A percentile compares a stretch with the other conserved stretches of the same genome.
Conservation (phyloP, 1,140 invertebrate genomes). For the Drosophila ironensis region DNA sequence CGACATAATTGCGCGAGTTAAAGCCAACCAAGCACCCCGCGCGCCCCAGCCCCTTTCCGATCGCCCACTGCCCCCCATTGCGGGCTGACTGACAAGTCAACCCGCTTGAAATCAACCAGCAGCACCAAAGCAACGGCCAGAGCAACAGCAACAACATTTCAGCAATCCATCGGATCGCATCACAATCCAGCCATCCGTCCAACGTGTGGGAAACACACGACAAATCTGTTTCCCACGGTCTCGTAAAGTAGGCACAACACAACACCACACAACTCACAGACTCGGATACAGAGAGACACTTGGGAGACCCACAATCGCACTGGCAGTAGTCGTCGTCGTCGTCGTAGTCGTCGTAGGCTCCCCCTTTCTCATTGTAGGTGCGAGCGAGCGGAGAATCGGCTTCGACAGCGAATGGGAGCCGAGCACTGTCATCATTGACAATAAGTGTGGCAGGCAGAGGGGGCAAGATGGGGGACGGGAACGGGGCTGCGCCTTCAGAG, state of each 20-base stretch:
- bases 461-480: slow-evolving; percentile 12
- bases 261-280: slow-evolving; percentile 31
- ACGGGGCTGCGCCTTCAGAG: not conserved
- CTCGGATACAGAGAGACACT: not conserved
- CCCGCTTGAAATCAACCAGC: slow-evolving; percentile 55
- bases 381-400: slow-evolving; percentile 47
- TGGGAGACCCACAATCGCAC: slow-evolving; percentile 13
- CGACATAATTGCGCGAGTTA: slow-evolving; percentile 82
- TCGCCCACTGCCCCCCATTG: slow-evolving; percentile 36
- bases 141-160: slow-evolving; percentile 73
- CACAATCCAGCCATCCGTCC: slow-evolving; percentile 82
- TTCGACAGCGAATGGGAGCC: slow-evolving; percentile 54
- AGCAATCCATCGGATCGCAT: slow-evolving; percentile 81
- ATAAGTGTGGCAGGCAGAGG: slow-evolving; percentile 80
- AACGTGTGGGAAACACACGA: slow-evolving; percentile 84
- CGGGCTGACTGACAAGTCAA: slow-evolving; percentile 39
- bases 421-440: slow-evolving; percentile 82
- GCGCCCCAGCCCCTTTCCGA: slow-evolving; percentile 24
- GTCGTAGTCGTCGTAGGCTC: slow-evolving; percentile 29
- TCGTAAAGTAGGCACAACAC: slow-evolving; percentile 80
- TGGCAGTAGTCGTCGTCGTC: slow-evolving; percentile 15
- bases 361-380: slow-evolving; percentile 35
- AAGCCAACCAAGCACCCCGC: slow-evolving; percentile 46
- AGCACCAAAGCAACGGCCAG: slow-evolving; percentile 24
- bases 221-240: slow-evolving; percentile 85